Conservation (phyloP, 1,140 invertebrate species). For the Adelges cooleyi region DNA sequence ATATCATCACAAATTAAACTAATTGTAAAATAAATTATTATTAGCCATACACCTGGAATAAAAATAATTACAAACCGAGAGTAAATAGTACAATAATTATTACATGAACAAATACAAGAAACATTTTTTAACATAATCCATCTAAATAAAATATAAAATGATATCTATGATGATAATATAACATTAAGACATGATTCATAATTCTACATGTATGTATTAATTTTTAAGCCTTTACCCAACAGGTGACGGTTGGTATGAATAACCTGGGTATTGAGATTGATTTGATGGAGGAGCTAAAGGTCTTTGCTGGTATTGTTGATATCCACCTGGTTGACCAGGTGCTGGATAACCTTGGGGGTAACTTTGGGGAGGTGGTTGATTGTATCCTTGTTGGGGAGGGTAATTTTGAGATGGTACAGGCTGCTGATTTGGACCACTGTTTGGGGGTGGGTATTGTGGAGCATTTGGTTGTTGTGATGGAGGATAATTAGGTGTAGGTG, state of each 20-base stretch:
- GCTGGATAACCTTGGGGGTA: slow-evolving; percentile 11
- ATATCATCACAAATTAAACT: too few relatives aligned
- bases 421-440: slow-evolving; percentile 2
- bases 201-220: too few relatives aligned
- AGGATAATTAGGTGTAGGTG: slow-evolving; percentile 1
- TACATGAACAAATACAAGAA: too few relatives aligned
- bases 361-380: slow-evolving; percentile 1
- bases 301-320: slow-evolving; percentile 15
- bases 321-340: slow-evolving; percentile 7
- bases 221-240: too few relatives aligned
- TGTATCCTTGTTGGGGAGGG: slow-evolving; percentile 3
- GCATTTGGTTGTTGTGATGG: slow-evolving; percentile 1
- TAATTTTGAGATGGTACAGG: slow-evolving; percentile 5
- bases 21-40: too few relatives aligned
- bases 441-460: slow-evolving; percentile 5
- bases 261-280: slow-evolving; percentile 4
- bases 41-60: too few relatives aligned
- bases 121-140: too few relatives aligned
- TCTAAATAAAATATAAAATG: too few relatives aligned
- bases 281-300: slow-evolving; percentile 19
- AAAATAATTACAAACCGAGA: too few relatives aligned
- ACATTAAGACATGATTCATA: too few relatives aligned
- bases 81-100: too few relatives aligned
- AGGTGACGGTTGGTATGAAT: slow-evolving; percentile 8
- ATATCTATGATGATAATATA: too few relatives aligned